Conservation (phyloP, 2,113 vertebrate genomes). For the Bujurquina vittata region DNA sequence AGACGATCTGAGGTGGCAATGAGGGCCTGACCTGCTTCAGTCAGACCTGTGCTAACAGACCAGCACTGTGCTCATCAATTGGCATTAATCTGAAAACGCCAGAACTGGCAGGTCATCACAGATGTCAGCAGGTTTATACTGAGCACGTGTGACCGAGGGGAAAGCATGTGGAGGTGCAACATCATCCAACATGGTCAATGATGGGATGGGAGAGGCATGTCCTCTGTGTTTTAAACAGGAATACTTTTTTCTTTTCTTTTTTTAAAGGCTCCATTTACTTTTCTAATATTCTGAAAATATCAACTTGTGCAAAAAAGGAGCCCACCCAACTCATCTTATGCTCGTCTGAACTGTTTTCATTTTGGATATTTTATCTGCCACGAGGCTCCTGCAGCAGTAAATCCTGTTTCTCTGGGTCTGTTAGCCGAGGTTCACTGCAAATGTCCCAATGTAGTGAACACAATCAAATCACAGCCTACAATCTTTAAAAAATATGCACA, state of each 20-base stretch:
- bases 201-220: accelerated
- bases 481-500: accelerated
- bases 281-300: accelerated
- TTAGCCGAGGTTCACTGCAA: not conserved
- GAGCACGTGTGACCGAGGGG: not conserved
- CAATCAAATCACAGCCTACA: not conserved
- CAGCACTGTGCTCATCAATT: not conserved
- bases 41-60: accelerated
- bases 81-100: accelerated
- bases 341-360: too few species aligned
- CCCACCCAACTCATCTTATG: not conserved
- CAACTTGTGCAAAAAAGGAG: not conserved
- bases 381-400: not conserved
- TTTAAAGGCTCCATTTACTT: accelerated
- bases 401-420: not conserved
- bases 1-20: not conserved
- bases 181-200: not conserved
- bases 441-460: not conserved
- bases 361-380: not conserved
- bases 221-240: too few species aligned
- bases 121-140: not conserved
- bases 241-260: not conserved
- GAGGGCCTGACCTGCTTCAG: not conserved
- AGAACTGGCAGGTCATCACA: not conserved
- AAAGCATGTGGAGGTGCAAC: too few species aligned